Evolutionary conservation across 2,113 vertebrate genomes (phyloP).

Genomic region (Pao palembangensis): DNA sequence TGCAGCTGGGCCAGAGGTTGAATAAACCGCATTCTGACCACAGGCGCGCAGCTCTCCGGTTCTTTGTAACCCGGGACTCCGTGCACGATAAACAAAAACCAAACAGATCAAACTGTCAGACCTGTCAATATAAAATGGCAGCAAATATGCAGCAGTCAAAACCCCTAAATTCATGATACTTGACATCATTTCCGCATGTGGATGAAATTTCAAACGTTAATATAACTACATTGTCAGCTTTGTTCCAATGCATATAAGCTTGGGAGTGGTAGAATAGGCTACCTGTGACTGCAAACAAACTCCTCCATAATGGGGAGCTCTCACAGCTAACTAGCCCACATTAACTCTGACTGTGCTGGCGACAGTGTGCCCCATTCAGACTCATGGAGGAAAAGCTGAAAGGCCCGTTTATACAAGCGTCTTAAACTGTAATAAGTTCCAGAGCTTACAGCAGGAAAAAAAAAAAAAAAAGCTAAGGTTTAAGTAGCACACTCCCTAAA

Average conservation of each 20-base stretch:
- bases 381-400: constrained; percentile 56
- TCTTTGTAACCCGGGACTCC: neutral
- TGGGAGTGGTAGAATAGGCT: constrained; percentile 1
- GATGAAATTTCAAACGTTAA: no score
- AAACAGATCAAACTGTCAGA: no score
- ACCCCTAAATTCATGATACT: no score
- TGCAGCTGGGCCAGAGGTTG: neutral
- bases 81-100: neutral
- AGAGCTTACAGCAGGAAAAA: constrained; percentile 55
- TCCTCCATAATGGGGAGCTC: constrained; percentile 45
- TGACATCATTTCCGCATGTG: no score
- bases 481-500: constrained; percentile 63
- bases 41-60: no score
- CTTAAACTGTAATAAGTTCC: constrained; percentile 73
- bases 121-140: no score
- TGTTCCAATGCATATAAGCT: no score
- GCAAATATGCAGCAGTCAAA: no score
- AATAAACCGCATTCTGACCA: neutral
- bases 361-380: constrained; percentile 70
- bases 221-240: no score
- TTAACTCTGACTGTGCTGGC: constrained; percentile 60
- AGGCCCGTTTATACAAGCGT: constrained; percentile 70
- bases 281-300: constrained; percentile 25
- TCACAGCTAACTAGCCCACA: constrained; percentile 55
- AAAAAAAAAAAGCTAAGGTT: constrained; percentile 35